Evolutionary conservation across 2,888 invertebrate genomes (phyloP).

Genomic region (Apamea monoglypha): DNA sequence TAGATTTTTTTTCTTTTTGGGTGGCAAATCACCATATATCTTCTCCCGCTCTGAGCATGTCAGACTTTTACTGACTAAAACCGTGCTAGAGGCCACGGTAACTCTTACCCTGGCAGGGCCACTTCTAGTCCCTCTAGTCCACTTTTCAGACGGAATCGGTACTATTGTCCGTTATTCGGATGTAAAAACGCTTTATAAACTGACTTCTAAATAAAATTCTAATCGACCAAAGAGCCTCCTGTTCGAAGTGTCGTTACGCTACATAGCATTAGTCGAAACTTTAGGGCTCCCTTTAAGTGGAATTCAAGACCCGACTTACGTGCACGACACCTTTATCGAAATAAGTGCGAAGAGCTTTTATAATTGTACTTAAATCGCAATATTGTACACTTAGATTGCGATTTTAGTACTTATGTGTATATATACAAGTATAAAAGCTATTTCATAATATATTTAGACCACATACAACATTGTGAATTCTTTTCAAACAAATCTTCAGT

Average conservation of each 20-base stretch:
- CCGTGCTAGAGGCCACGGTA: no score
- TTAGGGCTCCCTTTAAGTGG: not conserved
- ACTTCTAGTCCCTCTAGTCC: not conserved
- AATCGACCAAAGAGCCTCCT: not conserved
- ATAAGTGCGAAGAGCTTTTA: not conserved
- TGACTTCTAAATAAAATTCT: not conserved
- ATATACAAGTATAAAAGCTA: not conserved
- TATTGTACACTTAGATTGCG: not conserved
- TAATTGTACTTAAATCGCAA: not conserved
- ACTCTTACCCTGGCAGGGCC: no score
- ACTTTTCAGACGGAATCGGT: not conserved
- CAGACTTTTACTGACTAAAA: no score
- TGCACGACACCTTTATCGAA: not conserved
- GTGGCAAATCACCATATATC: no score
- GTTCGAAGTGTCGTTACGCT: slow-evolving; percentile 6
- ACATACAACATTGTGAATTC: not conserved
- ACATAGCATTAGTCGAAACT: not conserved
- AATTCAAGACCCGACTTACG: not conserved
- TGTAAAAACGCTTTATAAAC: not conserved
- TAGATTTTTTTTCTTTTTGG: no score
- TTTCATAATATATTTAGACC: not conserved
- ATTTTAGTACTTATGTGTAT: not conserved
- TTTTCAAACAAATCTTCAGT: not conserved
- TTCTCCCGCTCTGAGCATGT: no score
- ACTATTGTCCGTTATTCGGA: not conserved